phyloP scores from a whole-genome alignment of 2,888 invertebrate species.

The Caenorhabditis sinica region DNA sequence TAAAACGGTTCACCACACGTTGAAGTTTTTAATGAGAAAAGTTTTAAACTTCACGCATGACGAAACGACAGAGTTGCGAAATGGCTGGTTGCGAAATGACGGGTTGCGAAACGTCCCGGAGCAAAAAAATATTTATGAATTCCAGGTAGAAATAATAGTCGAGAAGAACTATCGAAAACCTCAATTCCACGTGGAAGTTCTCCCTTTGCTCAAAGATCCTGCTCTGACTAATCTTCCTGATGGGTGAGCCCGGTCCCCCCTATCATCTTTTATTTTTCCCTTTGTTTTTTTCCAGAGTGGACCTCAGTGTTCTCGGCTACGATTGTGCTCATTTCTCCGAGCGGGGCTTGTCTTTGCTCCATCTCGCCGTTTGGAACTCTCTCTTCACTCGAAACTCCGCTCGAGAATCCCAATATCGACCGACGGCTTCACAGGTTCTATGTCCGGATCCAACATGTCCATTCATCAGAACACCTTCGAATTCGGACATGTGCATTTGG shows the following conservation, averaged over 20 bases:
- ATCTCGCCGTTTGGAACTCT: constrained; percentile 71
- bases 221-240: constrained; percentile 72
- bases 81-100: no score
- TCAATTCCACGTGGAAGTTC: constrained; percentile 73
- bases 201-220: constrained; percentile 73
- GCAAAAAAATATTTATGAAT: neutral
- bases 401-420: constrained; percentile 65
- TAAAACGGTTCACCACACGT: no score
- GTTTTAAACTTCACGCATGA: no score
- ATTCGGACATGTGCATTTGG: constrained; percentile 75
- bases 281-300: constrained; percentile 61
- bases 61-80: no score
- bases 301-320: constrained; percentile 73
- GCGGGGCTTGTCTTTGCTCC: constrained; percentile 73
- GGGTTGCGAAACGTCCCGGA: no score
- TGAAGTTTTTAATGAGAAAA: no score
- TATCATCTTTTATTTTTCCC: neutral
- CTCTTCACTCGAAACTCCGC: constrained; percentile 69
- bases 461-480: constrained; percentile 72
- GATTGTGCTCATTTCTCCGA: constrained; percentile 78
- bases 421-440: constrained; percentile 52
- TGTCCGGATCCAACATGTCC: constrained; percentile 77
- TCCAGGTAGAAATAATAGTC: constrained; percentile 73
- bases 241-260: constrained; percentile 66
- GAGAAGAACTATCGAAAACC: constrained; percentile 72